A percentile compares a stretch with the other conserved stretches of the same genome.
Evolutionary conservation across 2,113 vertebrate genomes (phyloP).

Genomic region (Micromys minutus): DNA sequence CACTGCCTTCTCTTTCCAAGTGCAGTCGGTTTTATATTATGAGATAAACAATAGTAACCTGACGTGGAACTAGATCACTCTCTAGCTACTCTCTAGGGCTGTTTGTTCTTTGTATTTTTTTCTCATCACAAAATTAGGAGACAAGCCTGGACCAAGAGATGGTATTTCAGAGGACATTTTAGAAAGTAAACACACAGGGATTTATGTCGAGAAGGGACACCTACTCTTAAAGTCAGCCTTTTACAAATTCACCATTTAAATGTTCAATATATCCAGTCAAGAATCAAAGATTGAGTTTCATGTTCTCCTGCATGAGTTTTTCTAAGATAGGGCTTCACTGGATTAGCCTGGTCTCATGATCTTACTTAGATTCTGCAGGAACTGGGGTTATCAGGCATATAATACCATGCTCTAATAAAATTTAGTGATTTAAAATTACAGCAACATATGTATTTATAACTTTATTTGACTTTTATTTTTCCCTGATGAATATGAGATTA

Average conservation of each 20-base stretch:
- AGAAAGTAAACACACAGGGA: not conserved
- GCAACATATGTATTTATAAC: not conserved
- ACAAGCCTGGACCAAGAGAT: not conserved
- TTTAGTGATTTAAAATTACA: not conserved
- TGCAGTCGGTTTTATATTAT: not conserved
- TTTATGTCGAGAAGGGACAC: not conserved
- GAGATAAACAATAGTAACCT: not conserved
- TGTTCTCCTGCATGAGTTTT: not conserved
- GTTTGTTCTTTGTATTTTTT: not conserved
- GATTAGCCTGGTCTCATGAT: not conserved
- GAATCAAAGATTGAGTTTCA: not conserved
- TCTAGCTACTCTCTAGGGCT: not conserved
- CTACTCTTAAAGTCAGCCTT: not conserved
- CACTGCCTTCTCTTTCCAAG: not conserved
- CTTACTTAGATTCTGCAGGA: not conserved
- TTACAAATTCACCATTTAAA: too few species aligned
- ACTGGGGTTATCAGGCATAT: not conserved
- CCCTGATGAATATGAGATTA: not conserved
- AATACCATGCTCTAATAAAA: not conserved
- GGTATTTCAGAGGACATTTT: not conserved
- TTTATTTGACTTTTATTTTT: conserved; percentile 8
- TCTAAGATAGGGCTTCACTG: not conserved
- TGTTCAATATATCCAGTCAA: not conserved
- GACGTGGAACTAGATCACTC: not conserved
- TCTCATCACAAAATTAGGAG: not conserved